Evolutionary conservation across 35 echinoderm and acorn worm genomes (phyloP), one percentile per base, ranked within the genome.

Genomic region (Nesometra sesokonis): DNA sequence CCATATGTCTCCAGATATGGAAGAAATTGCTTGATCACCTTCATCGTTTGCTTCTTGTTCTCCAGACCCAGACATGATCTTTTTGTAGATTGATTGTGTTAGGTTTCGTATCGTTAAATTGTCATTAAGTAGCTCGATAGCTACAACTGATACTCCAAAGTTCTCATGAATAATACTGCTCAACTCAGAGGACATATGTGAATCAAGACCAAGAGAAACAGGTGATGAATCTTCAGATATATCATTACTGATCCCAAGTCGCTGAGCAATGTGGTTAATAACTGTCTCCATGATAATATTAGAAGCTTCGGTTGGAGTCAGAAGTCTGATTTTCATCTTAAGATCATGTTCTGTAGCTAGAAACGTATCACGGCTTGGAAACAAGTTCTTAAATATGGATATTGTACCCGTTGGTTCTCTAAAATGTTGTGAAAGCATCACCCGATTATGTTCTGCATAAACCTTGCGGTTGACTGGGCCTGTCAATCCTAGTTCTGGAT

Each of bases 41-140:
- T 84, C 86, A 23, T 77, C 77, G 17, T 89, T 89, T 38, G 93
- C 91, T 30, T 93, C 87, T 83, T 57, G 84, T 37, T 89, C 79
- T 27, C 34, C 32, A 29, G 43, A 30, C 34, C 83, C 77, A 17
- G 86, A 85, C 32, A 99, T 77, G 3, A 99, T 87, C 77, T 89
- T 89, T 47, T 88, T 82, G 36, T 99, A 91, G 47, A 99, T 90
- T 30, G 88, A 90, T 34, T 85, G 40, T 21, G 89, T 89, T 7
- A 99, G 86, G 29, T 88, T 85, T 33, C 84, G 32, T 4, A 92
- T 43, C 27, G 92, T 94, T 8, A 92, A 82, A 35, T 87, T 87
- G 40, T 94, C 96, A 38, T 99, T 99, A 67, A 99, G 86, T 34
- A 99, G 93, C 43, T 94, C 92, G 90, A 94, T 93, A 7, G 96